Evolutionary conservation across 2,888 invertebrate species (phyloP), one percentile per base, ranked within the genome.

Genomic region (Rhogogaster chlorosoma): DNA sequence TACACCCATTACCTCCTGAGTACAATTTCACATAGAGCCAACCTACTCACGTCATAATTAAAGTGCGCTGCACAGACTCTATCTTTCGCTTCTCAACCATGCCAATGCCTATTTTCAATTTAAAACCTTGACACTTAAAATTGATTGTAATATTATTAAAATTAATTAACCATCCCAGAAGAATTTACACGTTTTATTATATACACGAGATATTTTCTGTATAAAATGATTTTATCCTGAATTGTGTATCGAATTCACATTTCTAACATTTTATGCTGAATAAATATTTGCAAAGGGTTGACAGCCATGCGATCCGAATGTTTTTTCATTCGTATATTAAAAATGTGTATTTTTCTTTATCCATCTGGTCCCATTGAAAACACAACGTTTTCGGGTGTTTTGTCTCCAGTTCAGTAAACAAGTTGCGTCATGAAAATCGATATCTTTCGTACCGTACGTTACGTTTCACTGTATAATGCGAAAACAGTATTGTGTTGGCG

Each of bases 21-120:
- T 38, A 73, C 73, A 73, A 73, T 73, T 73, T 73, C 42, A 42
- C 73, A 73, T 73, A 42, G 73, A 73, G 73, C 73, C 73, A 42
- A 73, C 67, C 73, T 73, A 73, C 73, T 73, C 73, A 73, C 42
- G 73, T 73, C 73, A 73, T 42, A 73, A 73, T 73, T 73, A 73
- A 73, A 73, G 73, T 73, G 42, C 73, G 73, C 73, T 73, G 73
- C 73, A 22, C 42, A 73, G 26, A n/a, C 73, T 42, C 42, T 42
- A 12, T 67, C 73, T 42, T 12, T 22, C n/a, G n/a, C n/a, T 4
- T 26, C 29, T 42, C 12, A 73, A 42, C 22, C 12, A 26, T 7
- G 45, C 45, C 15, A 26, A 32, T 70, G 6, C n/a, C 36, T n/a
- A 22, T 73, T 73, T 73, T 38, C 38, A 73, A 12, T 73, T 22